Evolutionary conservation across 2,113 vertebrate genomes (phyloP), one percentile per base, ranked within the genome.

Genomic region (Brachypodius melanocephalos): DNA sequence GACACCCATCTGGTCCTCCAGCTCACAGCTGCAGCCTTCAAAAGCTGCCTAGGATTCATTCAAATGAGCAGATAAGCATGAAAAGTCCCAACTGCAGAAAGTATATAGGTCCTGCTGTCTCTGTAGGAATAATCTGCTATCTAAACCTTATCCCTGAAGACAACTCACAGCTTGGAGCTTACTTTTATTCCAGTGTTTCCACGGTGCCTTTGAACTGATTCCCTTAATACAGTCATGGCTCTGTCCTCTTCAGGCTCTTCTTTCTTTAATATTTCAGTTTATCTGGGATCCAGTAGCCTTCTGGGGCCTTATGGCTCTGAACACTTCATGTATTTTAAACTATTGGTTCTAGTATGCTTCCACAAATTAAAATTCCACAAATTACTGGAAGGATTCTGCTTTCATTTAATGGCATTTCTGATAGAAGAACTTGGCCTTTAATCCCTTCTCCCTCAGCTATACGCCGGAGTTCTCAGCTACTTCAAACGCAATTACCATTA

Each of bases 261-360:
- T 78, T 72, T 82, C 74, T 94, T 93, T 89, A 91, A 93, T 95
- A 91, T 89, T 96, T 94, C 75, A 83, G 58, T 89, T 93, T 93
- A 80, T 94, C 87, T 80, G 85, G 74, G 46, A 89, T 80, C 63
- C 79, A 78, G 59, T 52, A 74, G n/a, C n/a, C 51, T 67, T 71
- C 55, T 88, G 58, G 78, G 85, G 42, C 78, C 46, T 93, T 57
- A 57, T 46, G n/a, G 55, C 62, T 94, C n/a, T 32, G 78, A 94
- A 55, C 34, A 17, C n/a, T 85, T 74, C 4, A 4, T 71, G 24
- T 92, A 61, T 88, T 96, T 95, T 93, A 75, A 91, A 82, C 38
- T 89, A 65, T 52, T 62, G 42, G 66, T 91, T 58, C 58, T 72
- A 89, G 38, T 21, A 48, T 76, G 26, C 87, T 96, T 92, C 91